phyloP scores from a whole-genome alignment of 2,113 vertebrate species.

The Caranx melampygus region DNA sequence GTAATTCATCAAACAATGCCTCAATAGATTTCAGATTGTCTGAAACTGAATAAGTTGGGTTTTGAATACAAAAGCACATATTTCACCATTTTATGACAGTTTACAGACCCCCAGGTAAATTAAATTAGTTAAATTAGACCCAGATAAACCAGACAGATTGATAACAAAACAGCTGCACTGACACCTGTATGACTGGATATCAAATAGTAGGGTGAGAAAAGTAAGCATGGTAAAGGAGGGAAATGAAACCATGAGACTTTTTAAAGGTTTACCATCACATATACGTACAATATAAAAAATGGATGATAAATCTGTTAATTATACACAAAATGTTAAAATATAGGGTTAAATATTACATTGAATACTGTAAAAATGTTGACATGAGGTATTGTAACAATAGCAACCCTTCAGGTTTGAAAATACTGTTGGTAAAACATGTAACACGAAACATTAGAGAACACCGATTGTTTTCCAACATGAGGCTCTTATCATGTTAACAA shows the following conservation, averaged over 20 bases:
- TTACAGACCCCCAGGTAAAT: no score
- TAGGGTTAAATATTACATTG: background rate
- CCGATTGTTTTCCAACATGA: background rate
- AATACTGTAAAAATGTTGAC: background rate
- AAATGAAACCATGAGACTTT: background rate
- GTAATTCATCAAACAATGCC: no score
- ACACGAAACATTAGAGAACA: background rate
- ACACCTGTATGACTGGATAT: background rate
- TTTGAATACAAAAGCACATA: no score
- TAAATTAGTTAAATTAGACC: no score
- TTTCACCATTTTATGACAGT: no score
- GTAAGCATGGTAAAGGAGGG: background rate
- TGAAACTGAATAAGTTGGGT: no score
- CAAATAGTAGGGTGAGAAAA: background rate
- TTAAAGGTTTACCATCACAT: background rate
- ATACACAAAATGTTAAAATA: background rate
- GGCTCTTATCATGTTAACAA: background rate
- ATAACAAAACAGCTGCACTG: no score
- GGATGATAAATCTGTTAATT: background rate
- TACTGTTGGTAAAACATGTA: conserved; percentile 15
- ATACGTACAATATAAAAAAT: conserved; percentile 5
- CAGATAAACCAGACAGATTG: no score
- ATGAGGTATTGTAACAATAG: background rate
- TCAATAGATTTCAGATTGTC: no score
- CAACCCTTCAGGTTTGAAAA: background rate